Percentiles rank a stretch among this genome's conserved stretches.
Conservation (phyloP, 2,797 vertebrate species). For the Bradypus variegatus region DNA sequence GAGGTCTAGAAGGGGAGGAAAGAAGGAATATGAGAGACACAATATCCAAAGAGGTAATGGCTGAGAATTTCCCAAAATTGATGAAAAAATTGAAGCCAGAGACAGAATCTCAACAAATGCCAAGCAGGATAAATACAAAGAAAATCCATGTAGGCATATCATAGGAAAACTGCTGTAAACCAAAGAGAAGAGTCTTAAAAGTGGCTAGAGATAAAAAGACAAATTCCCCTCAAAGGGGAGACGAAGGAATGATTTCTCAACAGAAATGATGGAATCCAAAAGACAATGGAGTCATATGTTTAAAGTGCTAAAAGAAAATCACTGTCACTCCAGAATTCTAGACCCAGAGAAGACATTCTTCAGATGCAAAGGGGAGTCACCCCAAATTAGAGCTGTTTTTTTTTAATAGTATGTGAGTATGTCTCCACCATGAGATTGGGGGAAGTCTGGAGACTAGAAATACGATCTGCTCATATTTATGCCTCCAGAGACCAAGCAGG, state of each 20-base stretch:
- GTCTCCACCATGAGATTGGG: not conserved
- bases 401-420: too few relatives aligned
- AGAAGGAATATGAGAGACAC: not conserved
- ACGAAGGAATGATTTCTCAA: not conserved
- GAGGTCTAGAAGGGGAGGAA: too few relatives aligned
- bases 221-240: too few relatives aligned
- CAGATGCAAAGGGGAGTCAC: not conserved
- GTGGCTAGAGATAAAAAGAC: not conserved
- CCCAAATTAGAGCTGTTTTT: not conserved
- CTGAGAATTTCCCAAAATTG: not conserved
- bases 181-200: not conserved
- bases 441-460: not conserved
- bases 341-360: not conserved
- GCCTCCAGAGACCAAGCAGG: not conserved
- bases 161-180: not conserved
- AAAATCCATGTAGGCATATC: rapidly evolving
- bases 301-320: too few relatives aligned
- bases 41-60: not conserved
- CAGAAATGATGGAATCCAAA: not conserved
- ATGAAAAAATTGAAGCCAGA: not conserved
- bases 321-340: not conserved
- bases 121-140: not conserved
- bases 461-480: too few relatives aligned
- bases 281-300: too few relatives aligned
- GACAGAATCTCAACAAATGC: not conserved